These are phyloP conservation scores for Pterocles gutturalis DNA, from an alignment of 2,113 vertebrate species.

Conservation along the genomic window DNA sequence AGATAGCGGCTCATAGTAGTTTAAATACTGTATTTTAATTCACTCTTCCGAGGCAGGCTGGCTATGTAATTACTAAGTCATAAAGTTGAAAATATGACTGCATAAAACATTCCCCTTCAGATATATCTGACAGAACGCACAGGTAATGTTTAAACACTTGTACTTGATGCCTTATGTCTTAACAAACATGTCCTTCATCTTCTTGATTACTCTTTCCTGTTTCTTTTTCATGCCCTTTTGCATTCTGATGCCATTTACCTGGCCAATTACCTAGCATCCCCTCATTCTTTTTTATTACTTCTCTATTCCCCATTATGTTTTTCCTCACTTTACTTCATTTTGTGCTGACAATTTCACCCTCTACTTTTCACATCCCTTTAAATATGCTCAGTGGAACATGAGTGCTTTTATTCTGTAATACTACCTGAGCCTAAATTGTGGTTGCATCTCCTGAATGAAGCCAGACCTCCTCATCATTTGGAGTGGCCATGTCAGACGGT, in stretches of 20 bases:
- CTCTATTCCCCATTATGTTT: background rate
- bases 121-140: conserved; percentile 29
- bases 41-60: conserved; percentile 65
- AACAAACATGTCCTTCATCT: background rate
- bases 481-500: background rate
- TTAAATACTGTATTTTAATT: conserved; percentile 79
- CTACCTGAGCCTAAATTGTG: background rate
- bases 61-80: conserved; percentile 68
- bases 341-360: background rate
- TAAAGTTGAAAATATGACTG: conserved; percentile 70
- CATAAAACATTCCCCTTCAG: conserved; percentile 59
- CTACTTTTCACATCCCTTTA: background rate
- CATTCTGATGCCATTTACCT: background rate
- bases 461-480: background rate
- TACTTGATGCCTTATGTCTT: background rate
- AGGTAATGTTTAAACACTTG: conserved; percentile 60
- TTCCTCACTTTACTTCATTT: background rate
- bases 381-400: background rate
- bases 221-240: background rate
- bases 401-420: background rate
- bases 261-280: background rate
- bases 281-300: background rate
- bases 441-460: background rate
- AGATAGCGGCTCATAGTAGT: conserved; percentile 52
- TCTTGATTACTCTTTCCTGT: background rate